Base-by-base conservation (phyloP, 2,113 vertebrate genomes). In the Scatophagus argus region DNA sequence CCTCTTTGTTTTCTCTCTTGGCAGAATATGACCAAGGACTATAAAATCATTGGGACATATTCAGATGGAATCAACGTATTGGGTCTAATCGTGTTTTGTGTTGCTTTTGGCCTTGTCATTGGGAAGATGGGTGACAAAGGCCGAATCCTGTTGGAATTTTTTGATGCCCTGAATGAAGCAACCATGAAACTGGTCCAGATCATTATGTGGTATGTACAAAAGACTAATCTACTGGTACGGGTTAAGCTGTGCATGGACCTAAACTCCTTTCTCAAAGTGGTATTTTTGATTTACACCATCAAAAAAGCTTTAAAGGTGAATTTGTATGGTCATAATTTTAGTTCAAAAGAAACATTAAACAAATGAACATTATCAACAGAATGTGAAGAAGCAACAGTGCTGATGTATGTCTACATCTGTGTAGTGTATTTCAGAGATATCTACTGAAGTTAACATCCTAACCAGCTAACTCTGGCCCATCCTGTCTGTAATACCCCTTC, bases 121-220 rank as follows among this genome's bases (percentile, higher is more conserved):
- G 97, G 98, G 25, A 96, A 99, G 88, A 99, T 99, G 98, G 98
- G 98, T 25, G 96, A 98, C 77, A 96, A 95, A 59, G 98, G 98
- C 14, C 95, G 96, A 55, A 95, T 99, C 77, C 94, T 99, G 62
- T 90, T 99, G 87, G 98, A 99, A 46, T 99, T 99, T 61, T 99
- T 99, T 78, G 97, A 97, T n/a, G 98, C 98, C 0, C 74, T 99
- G 69, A 99, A 97, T 0, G 98, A 99, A 41, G 97, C 97, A 38
- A 99, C 98, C 36, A 99, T 99, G 98, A 96, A 95, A 87, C 95
- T 99, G 9, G 97, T 99, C 73, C 96, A 98, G 62, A 97, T 99
- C 81, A 97, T 99, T 67, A 99, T 99, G 98, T 98, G 97, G 98
- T 99, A 92, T 90, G 97, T 90, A 14, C 8, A 6, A 29, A 43